Conservation (phyloP, 2,113 vertebrate species). For the Catagonus wagneri region DNA sequence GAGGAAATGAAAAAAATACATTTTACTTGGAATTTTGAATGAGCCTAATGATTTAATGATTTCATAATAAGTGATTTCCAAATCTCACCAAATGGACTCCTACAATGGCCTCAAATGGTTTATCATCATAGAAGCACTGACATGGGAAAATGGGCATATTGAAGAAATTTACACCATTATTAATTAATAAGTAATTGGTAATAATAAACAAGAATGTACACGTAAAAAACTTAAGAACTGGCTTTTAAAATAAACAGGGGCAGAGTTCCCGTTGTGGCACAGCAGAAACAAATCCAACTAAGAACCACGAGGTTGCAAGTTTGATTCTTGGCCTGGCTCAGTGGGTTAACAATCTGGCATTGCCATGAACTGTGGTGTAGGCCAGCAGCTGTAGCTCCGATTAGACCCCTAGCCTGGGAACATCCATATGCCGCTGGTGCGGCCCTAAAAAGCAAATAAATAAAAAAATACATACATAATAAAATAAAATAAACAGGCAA, state of each 20-base stretch:
- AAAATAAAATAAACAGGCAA: no score
- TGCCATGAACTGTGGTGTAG: no score
- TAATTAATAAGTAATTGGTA: slow-evolving; percentile 9
- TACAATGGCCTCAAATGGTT: not conserved
- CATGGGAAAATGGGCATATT: not conserved
- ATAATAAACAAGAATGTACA: not conserved
- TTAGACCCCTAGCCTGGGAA: no score
- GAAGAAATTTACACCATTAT: not conserved
- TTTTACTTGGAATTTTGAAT: slow-evolving; percentile 19
- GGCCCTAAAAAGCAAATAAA: no score
- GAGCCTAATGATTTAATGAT: not conserved
- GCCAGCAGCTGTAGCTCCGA: no score
- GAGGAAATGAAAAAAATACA: not conserved
- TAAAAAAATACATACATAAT: no score
- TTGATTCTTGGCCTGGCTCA: no score
- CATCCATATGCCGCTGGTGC: no score
- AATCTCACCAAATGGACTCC: not conserved
- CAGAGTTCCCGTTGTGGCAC: no score
- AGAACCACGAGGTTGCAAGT: no score
- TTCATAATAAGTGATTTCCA: not conserved
- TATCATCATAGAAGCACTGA: not conserved
- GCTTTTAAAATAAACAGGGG: not conserved
- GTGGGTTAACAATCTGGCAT: no score
- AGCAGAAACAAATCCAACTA: no score
- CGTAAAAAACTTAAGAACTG: not conserved